A percentile compares a stretch with the other conserved stretches of the same genome.
phyloP scores from a whole-genome alignment of 2,888 invertebrate species.

The Heteropelma amictum region DNA sequence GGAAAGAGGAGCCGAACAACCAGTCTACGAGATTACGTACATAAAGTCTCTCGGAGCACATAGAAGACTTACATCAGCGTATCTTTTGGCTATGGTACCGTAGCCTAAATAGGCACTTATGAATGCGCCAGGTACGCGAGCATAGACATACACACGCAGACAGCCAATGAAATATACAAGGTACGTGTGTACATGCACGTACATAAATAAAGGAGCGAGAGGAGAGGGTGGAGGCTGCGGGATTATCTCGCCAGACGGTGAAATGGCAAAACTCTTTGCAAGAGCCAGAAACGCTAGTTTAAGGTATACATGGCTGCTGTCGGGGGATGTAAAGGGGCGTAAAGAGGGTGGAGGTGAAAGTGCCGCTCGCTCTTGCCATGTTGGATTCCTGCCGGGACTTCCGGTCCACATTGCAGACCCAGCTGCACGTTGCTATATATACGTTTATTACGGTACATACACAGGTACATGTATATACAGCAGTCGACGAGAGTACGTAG shows the following conservation, averaged over 20 bases:
- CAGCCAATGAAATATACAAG: slow-evolving; percentile 3
- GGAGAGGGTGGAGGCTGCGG: slow-evolving; percentile 48
- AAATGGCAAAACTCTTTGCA: slow-evolving; percentile 71
- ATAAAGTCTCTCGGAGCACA: slow-evolving; percentile 26
- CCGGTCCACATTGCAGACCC: slow-evolving; percentile 51
- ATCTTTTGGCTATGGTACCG: slow-evolving; percentile 24
- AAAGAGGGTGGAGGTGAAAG: slow-evolving; percentile 56
- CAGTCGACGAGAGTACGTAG: neutral
- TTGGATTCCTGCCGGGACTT: slow-evolving; percentile 49
- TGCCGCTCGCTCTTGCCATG: slow-evolving; percentile 46
- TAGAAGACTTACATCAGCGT: slow-evolving; percentile 33
- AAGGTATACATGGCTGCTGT: slow-evolving; percentile 33
- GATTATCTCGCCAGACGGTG: slow-evolving; percentile 72
- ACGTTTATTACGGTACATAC: neutral
- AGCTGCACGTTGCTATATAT: slow-evolving; percentile 44
- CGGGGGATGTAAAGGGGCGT: slow-evolving; percentile 50
- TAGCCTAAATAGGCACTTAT: slow-evolving; percentile 45
- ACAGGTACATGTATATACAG: neutral
- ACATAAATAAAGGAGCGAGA: slow-evolving; percentile 5
- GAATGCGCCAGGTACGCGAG: slow-evolving; percentile 45
- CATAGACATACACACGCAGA: neutral
- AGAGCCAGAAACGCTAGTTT: slow-evolving; percentile 44
- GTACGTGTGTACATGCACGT: neutral
- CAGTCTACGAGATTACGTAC: slow-evolving; percentile 34
- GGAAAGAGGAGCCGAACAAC: slow-evolving; percentile 23